These are phyloP conservation scores for Pycnomerus fuliginosus DNA, from an alignment of 2,888 invertebrate genomes.

Conservation along the genomic window DNA sequence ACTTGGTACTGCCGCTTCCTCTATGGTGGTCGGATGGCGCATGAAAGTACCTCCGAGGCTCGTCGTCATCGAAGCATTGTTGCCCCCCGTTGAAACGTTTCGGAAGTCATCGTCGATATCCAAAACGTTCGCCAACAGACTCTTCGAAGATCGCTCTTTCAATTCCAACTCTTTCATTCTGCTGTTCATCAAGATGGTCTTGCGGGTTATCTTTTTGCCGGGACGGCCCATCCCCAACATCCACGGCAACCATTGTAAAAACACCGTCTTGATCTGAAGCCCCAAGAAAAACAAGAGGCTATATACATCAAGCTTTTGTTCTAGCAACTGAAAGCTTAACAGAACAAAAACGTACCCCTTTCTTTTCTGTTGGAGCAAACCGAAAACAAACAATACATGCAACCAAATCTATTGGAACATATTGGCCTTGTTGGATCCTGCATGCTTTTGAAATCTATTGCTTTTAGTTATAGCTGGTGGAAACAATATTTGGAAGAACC, in stretches of 20 bases:
- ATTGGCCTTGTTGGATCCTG: too few species aligned
- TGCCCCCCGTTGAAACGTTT: constrained; percentile 65
- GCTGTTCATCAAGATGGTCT: constrained; percentile 86
- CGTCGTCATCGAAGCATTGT: constrained; percentile 49
- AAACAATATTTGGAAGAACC: too few species aligned
- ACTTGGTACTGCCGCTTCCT: constrained; percentile 56
- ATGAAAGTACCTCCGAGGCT: constrained; percentile 58
- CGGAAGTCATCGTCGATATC: constrained; percentile 96
- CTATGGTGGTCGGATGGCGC: constrained; percentile 74
- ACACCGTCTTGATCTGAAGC: constrained; percentile 87
- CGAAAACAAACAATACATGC: too few species aligned
- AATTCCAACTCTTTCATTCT: constrained; percentile 91
- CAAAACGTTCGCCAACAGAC: constrained; percentile 89
- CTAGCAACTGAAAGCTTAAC: too few species aligned
- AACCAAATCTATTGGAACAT: too few species aligned
- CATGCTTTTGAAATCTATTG: too few species aligned
- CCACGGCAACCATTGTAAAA: constrained; percentile 98
- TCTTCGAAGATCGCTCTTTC: constrained; percentile 91
- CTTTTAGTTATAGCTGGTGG: too few species aligned
- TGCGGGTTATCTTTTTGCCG: constrained; percentile 89
- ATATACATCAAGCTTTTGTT: too few species aligned
- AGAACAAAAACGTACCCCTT: too few species aligned
- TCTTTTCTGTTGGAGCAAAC: too few species aligned
- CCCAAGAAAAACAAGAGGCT: too few species aligned
- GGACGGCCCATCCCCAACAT: constrained; percentile 94